Base-by-base conservation (phyloP, 92 coral and sea anemone genomes). In the Hydrozoanthus gracilis region DNA sequence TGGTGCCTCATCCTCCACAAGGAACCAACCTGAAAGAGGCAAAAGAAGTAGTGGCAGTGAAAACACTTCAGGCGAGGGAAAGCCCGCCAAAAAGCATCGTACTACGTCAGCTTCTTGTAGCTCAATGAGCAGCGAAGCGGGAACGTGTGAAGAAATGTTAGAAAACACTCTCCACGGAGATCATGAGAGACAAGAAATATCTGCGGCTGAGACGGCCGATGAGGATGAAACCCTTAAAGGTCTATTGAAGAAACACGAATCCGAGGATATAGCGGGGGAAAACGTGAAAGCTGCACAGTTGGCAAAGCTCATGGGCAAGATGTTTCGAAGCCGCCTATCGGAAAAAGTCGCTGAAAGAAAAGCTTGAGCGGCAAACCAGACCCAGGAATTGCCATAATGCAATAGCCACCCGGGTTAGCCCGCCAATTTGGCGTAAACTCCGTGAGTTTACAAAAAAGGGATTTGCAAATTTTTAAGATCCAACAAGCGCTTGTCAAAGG, bases 391-490 rank as follows among this genome's bases (percentile, higher is more conserved):
- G 39, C 39, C 39, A 27, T 2, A 27, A 27, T 27, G 39, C 39
- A 27, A 27, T 27, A 27, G 39, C 39, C 39, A 27, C 39, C 39
- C 39, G 39, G 39, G 39, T 27, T 27, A 27, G 2, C 39, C 39
- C 39, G 39, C 39, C 39, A 27, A 27, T 27, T 27, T 27, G 39
- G 39, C 39, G 39, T 27, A 27, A 27, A 27, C 39, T 27, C 39
- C 39, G 39, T 27, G 39, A 27, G 39, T 27, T 27, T 27, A 27
- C 39, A 27, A 27, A 27, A 71, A n/a, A 45, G 88, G 12, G 92
- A 88, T 60, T 20, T 86, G 8, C 82, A 86, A 52, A 44, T 93
- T 73, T 91, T 44, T 58, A 90, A 93, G 83, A 86, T 91, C 44
- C 94, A 93, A 56, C 94, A 91, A 46, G 94, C 87, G 71, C n/a